A percentile compares a stretch with the other conserved stretches of the same genome.
Conservation (phyloP, 2,888 invertebrate genomes). For the Flabesymbios commensalis region DNA sequence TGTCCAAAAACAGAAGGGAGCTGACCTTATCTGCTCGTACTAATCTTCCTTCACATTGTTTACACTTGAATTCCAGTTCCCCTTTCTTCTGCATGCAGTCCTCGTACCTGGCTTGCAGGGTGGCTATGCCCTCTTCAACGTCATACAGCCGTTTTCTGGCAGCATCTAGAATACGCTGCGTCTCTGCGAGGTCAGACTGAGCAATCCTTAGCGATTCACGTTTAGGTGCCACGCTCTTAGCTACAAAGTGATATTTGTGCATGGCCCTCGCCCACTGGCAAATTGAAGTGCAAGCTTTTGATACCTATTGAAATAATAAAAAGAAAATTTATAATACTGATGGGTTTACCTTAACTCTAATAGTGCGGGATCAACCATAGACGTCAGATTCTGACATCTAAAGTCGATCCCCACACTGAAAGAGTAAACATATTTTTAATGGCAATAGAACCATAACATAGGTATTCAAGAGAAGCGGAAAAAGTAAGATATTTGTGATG, state of each 20-base stretch:
- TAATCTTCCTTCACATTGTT: slow-evolving; percentile 59
- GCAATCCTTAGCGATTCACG: slow-evolving; percentile 57
- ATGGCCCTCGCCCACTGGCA: slow-evolving; percentile 76
- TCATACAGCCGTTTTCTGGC: slow-evolving; percentile 56
- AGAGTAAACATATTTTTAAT: no score
- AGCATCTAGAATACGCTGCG: slow-evolving; percentile 54
- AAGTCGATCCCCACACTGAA: no score
- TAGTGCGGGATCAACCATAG: no score
- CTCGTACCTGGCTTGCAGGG: slow-evolving; percentile 59
- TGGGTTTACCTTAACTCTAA: no score
- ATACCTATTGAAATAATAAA: slow-evolving; percentile 66
- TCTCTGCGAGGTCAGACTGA: slow-evolving; percentile 57
- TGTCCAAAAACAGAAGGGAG: no score
- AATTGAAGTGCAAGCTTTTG: slow-evolving; percentile 78
- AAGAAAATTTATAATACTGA: no score
- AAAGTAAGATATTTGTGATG: no score
- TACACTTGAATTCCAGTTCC: slow-evolving; percentile 59
- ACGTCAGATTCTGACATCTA: no score
- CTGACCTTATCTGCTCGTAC: slow-evolving; percentile 61
- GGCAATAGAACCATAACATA: no score
- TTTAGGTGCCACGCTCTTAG: slow-evolving; percentile 61
- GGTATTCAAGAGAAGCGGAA: no score
- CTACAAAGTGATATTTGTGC: slow-evolving; percentile 63
- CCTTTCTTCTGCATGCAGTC: slow-evolving; percentile 61
- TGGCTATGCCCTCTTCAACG: slow-evolving; percentile 60